Base-by-base conservation (phyloP, 2,888 invertebrate genomes). In the Noctua comes region DNA sequence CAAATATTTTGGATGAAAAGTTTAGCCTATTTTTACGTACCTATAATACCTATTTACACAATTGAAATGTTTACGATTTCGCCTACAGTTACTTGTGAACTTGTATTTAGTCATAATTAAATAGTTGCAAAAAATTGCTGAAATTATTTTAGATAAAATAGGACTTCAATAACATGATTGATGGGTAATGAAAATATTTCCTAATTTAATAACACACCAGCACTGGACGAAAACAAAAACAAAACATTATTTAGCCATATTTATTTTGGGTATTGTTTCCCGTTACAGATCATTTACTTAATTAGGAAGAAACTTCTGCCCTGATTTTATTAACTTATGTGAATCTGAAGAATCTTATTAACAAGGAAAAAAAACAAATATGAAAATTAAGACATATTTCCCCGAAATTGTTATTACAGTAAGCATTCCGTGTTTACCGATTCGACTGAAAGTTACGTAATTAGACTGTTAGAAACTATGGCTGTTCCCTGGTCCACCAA, bases 401-500 rank as follows among this genome's bases (percentile, higher is more conserved):
- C 18, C 5, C 13, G 69, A 81, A 73, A 75, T 59, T 31, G 0
- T 74, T 64, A 74, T 48, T 59, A 43, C 24, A 7, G 43, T 66
- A 76, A 65, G 59, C 36, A 79, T 27, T 69, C n/a, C 40, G 48
- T 77, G 43, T 62, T 36, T 68, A 70, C 59, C n/a, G 66, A 68
- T 68, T 71, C 51, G 51, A n/a, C 11, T 16, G 18, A 40, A 71
- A 54, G 21, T 80, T 27, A 70, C 70, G 46, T 66, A 68, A 11
- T 65, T 66, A 36, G 8, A 13, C 27, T 40, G 27, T 21, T 48
- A 13, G n/a, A 62, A 62, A 59, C 24, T 18, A 40, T 18, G 21
- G 21, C 21, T 62, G 21, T 40, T 51, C 59, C 10, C 7, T 40
- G 40, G 10, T 43, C 10, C 46, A 54, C 21, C 51, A 65, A 79